Percentiles rank a stretch among this genome's conserved stretches.
These are phyloP conservation scores for Melitaea cinxia DNA, from an alignment of 1,140 invertebrate genomes.

Conservation along the genomic window DNA sequence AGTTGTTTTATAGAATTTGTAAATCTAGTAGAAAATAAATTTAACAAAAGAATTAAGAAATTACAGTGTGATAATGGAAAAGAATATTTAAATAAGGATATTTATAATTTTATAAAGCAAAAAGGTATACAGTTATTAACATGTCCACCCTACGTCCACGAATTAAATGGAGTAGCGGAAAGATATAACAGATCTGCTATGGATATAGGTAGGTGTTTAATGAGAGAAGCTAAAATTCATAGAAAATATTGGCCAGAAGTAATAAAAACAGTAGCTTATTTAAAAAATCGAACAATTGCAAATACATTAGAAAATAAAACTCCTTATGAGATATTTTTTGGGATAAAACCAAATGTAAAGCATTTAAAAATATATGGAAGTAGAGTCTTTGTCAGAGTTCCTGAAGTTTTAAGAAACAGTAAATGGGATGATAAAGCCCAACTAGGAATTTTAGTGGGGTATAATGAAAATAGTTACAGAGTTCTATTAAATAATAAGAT, in stretches of 20 bases:
- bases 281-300: constrained; percentile 46
- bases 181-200: constrained; percentile 57
- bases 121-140: constrained; percentile 54
- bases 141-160: constrained; percentile 64
- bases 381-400: no score
- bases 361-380: no score
- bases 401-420: no score
- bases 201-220: constrained; percentile 42
- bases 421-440: no score
- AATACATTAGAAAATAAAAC: constrained; percentile 64
- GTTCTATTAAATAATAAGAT: no score
- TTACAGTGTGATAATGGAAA: constrained; percentile 69
- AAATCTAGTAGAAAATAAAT: constrained; percentile 57
- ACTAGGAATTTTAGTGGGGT: no score
- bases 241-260: constrained; percentile 57
- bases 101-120: constrained; percentile 58
- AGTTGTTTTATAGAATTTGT: constrained; percentile 54
- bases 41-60: constrained; percentile 50
- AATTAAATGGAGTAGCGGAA: constrained; percentile 65
- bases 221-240: constrained; percentile 49
- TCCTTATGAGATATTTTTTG: no score
- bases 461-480: no score
- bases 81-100: constrained; percentile 53
- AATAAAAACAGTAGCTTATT: constrained; percentile 45
- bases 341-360: no score